Evolutionary conservation across 2,888 invertebrate species (phyloP).

Genomic region (Charanyca ferruginea): DNA sequence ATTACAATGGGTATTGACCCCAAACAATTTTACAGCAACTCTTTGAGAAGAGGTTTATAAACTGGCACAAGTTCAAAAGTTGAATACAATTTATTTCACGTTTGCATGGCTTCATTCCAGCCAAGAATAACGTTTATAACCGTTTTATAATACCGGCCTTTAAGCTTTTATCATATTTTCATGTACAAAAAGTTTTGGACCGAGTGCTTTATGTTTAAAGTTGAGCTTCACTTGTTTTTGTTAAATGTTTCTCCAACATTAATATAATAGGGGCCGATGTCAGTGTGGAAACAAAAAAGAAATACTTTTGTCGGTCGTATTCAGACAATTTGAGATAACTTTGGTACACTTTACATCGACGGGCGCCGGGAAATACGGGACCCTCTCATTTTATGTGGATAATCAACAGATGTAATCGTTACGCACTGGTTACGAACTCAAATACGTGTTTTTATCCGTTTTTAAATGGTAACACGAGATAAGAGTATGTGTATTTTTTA

Average conservation of each 20-base stretch:
- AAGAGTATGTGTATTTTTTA: conserved; percentile 1
- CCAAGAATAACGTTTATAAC: conserved; percentile 48
- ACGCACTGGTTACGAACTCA: conserved; percentile 33
- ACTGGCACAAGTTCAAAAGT: conserved; percentile 73
- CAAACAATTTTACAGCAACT: conserved; percentile 63
- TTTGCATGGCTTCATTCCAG: conserved; percentile 36
- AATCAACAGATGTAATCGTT: conserved; percentile 43
- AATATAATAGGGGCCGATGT: conserved; percentile 8
- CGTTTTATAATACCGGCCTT: conserved; percentile 24
- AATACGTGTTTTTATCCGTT: conserved; percentile 25
- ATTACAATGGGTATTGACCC: conserved; percentile 59
- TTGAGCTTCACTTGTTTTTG: conserved; percentile 16
- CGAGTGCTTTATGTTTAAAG: conserved; percentile 10
- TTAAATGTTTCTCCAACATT: conserved; percentile 27
- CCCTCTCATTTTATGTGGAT: conserved; percentile 42
- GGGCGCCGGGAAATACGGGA: conserved; percentile 11
- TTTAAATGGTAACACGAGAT: conserved; percentile 27
- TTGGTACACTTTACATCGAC: conserved; percentile 12
- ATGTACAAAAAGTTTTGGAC: conserved; percentile 17
- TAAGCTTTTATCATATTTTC: conserved; percentile 32
- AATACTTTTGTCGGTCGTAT: conserved; percentile 20
- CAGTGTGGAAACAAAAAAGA: conserved; percentile 24
- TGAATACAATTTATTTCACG: conserved; percentile 54
- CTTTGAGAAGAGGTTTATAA: conserved; percentile 50
- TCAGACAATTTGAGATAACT: conserved; percentile 39